Percentiles rank a stretch among this genome's conserved stretches.
These are phyloP conservation scores for Leptosomus discolor DNA, from an alignment of 2,113 vertebrate species.

Conservation along the genomic window DNA sequence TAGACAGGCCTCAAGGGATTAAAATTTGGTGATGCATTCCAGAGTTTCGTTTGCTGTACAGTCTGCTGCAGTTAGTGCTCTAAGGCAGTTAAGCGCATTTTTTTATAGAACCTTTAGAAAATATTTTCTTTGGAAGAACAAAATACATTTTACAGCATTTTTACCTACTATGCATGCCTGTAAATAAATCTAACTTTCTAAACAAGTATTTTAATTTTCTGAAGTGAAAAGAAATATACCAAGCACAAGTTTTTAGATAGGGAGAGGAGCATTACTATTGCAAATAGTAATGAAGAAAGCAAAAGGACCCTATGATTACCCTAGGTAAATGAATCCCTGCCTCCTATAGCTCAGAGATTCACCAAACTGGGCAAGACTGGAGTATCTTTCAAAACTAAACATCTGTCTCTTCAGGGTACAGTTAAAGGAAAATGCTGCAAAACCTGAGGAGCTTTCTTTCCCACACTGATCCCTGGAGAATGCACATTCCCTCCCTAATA, in stretches of 20 bases:
- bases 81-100: background rate
- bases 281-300: background rate
- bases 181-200: background rate
- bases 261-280: background rate
- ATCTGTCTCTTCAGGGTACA: background rate
- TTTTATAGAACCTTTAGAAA: background rate
- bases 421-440: background rate
- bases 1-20: background rate
- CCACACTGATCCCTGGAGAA: background rate
- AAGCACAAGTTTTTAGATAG: background rate
- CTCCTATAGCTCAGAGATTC: background rate
- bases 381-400: background rate
- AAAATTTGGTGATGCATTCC: conserved; percentile 15
- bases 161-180: background rate
- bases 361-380: background rate
- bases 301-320: background rate
- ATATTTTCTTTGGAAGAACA: background rate
- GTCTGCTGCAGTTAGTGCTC: background rate
- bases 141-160: background rate
- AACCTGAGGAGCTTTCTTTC: background rate
- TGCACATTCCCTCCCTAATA: background rate
- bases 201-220: background rate
- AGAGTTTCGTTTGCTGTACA: background rate
- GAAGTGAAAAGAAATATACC: background rate
- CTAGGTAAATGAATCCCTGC: background rate